phyloP scores from a whole-genome alignment of 2,797 vertebrate genomes.

The Stomatorhinus walkeri region DNA sequence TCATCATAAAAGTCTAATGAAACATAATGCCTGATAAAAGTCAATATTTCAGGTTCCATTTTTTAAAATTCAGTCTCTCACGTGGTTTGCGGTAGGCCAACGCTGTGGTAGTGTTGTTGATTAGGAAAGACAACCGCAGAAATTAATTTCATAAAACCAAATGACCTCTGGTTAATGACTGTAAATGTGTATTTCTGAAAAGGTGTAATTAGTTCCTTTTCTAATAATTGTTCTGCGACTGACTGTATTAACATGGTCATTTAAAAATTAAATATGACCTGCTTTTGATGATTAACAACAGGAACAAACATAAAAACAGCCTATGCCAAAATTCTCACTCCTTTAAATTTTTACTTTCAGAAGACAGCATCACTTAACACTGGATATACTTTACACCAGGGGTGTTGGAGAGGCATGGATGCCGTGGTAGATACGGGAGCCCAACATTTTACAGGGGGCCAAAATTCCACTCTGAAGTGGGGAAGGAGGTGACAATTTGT shows the following conservation, averaged over 20 bases:
- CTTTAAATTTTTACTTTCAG: neutral
- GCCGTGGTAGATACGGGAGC: neutral
- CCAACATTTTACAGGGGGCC: neutral
- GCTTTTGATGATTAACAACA: neutral
- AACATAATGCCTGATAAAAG: neutral
- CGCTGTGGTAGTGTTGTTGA: neutral
- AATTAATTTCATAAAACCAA: neutral
- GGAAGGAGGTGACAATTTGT: neutral
- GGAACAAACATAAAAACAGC: neutral
- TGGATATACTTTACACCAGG: neutral
- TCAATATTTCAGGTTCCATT: neutral
- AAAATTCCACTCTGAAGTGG: neutral
- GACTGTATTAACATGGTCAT: neutral
- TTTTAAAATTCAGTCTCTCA: neutral
- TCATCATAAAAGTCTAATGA: neutral
- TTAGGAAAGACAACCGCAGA: neutral
- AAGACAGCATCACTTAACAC: neutral
- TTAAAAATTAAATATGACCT: neutral
- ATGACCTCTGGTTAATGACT: neutral
- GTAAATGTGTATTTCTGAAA: neutral
- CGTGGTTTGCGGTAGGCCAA: neutral
- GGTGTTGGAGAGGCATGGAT: neutral
- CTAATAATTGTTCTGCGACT: neutral
- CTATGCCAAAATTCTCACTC: neutral
- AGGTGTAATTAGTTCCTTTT: neutral